phyloP scores from a whole-genome alignment of 2,888 invertebrate species.

The Limnephilus auricula region DNA sequence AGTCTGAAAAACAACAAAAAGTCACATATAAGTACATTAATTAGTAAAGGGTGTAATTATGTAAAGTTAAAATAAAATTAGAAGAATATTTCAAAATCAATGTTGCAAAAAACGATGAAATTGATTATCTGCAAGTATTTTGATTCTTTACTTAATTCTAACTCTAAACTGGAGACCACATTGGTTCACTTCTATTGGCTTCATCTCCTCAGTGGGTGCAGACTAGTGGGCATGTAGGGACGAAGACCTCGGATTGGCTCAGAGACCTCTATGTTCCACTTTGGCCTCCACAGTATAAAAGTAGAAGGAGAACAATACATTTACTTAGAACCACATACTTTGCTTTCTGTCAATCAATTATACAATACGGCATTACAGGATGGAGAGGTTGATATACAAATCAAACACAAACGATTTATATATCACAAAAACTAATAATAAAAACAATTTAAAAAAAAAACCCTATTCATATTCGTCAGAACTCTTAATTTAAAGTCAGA shows the following conservation, averaged over 20 bases:
- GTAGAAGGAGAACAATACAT: background rate
- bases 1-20: slow-evolving; percentile 68
- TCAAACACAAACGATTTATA: no score
- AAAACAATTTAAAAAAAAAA: no score
- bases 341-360: no score
- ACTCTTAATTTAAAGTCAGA: no score
- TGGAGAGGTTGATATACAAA: no score
- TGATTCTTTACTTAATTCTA: no score
- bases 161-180: no score
- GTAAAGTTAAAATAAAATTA: background rate
- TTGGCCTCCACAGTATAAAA: background rate
- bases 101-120: background rate
- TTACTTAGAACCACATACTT: no score
- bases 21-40: background rate
- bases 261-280: background rate
- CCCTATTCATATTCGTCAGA: no score
- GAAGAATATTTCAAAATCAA: background rate
- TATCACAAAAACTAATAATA: no score
- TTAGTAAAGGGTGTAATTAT: background rate
- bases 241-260: background rate
- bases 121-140: no score
- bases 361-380: no score
- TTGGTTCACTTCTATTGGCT: background rate
- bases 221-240: background rate
- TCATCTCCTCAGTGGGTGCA: background rate